Evolutionary conservation across 92 coral and sea anemone species (phyloP).

Genomic region (Parazoanthus swiftii): DNA sequence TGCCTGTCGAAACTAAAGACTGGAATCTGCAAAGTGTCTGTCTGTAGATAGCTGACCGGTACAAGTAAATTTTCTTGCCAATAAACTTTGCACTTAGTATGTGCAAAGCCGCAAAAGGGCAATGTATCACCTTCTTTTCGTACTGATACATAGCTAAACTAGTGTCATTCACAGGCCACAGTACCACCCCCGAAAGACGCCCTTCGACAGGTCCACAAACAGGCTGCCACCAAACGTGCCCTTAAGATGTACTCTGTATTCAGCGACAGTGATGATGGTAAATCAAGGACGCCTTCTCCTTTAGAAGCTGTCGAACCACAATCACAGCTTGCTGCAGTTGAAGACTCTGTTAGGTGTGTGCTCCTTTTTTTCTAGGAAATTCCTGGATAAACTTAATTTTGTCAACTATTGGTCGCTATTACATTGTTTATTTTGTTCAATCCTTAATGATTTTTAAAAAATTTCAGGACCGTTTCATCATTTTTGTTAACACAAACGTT

Average conservation of each 20-base stretch:
- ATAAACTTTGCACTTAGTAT: too few species aligned
- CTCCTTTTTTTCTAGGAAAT: neutral
- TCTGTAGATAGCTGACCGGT: too few species aligned
- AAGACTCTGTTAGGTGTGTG: conserved; percentile 53
- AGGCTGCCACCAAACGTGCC: conserved; percentile 71
- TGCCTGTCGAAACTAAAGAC: too few species aligned
- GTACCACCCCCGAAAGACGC: conserved; percentile 67
- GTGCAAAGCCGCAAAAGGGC: too few species aligned
- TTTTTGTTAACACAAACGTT: too few species aligned
- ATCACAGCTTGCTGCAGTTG: conserved; percentile 30
- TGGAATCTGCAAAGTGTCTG: too few species aligned
- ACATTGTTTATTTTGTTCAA: neutral
- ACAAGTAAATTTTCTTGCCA: too few species aligned
- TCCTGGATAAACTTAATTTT: neutral
- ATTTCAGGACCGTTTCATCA: too few species aligned
- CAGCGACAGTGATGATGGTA: conserved; percentile 74
- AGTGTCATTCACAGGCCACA: conserved; percentile 41
- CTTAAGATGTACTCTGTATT: conserved; percentile 72
- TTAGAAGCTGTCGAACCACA: conserved; percentile 44
- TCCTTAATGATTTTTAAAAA: too few species aligned
- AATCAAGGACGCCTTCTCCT: conserved; percentile 66
- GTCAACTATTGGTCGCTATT: neutral
- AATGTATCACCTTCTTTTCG: too few species aligned
- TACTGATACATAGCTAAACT: neutral
- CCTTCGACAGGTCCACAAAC: conserved; percentile 77